Evolutionary conservation across 2,113 vertebrate genomes (phyloP), one percentile per base, ranked within the genome.

Genomic region (Dromaius novaehollandiae): DNA sequence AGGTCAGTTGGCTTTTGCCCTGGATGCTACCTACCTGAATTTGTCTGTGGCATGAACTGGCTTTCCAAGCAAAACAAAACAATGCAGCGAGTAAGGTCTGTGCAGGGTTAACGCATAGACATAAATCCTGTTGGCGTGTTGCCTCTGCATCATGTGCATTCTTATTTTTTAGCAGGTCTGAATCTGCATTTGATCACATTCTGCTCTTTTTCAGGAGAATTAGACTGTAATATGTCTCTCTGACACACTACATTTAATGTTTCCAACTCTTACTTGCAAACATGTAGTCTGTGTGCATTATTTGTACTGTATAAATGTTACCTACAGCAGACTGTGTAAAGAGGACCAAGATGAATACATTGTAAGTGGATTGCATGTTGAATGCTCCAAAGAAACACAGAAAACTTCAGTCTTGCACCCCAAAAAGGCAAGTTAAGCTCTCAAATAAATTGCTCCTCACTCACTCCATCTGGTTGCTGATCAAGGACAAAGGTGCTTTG

Each of bases 61-160:
- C 34, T 81, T 73, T 92, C 60, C 34, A 51, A 32, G 17, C 69
- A 84, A 12, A 18, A 16, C 14, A 40, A 32, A 89, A 13, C 26
- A 74, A 48, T 38, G 38, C 38, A 42, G 38, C 2, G 32, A 70
- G 42, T 44, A 11, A 76, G 24, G 28, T 69, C 36, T 48, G 20
- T 32, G 53, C 14, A 21, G 40, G 30, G 40, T 13, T 63, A 19
- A 14, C 22, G 58, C 12, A 2, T 2, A 26, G 64, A 14, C 4
- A 1, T 25, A 60, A 79, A 8, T 56, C 13, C 60, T 61, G 1
- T 32, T 77, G 73, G 32, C 20, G 73, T 40, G 2, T 44, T 88
- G 21, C 32, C 19, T 6, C 44, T 42, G 36, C 21, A 13, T 48
- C 1, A 0, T 34, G 58, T 38, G 22, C 32, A 1, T 44, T 16